Conservation (phyloP, 1,140 invertebrate species). For the Drosophila lacertosa region DNA sequence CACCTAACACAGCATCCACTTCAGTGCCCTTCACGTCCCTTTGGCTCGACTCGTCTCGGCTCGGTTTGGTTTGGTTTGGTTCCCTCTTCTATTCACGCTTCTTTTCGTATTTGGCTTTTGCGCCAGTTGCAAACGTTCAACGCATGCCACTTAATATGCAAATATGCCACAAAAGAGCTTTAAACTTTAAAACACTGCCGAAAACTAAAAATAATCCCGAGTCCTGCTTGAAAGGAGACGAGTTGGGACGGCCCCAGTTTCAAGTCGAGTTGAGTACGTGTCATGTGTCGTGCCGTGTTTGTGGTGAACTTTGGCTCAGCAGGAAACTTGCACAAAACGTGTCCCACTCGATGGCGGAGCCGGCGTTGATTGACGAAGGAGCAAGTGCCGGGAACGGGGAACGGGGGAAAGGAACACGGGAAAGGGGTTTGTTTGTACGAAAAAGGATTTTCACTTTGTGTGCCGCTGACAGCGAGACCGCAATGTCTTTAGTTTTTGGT, state of each 20-base stretch:
- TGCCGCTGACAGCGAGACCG: conserved; percentile 61
- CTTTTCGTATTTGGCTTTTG: conserved; percentile 5
- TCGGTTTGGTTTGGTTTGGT: no score
- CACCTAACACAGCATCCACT: not conserved
- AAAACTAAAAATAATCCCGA: conserved; percentile 48
- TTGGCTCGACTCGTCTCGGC: not conserved
- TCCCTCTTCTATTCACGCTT: not conserved
- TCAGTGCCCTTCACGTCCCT: conserved; percentile 5
- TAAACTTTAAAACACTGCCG: conserved; percentile 77
- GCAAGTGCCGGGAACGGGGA: conserved; percentile 15
- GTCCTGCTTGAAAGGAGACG: conserved; percentile 10
- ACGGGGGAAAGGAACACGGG: no score
- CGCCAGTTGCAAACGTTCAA: conserved; percentile 48
- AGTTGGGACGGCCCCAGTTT: not conserved
- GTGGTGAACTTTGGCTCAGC: conserved; percentile 74
- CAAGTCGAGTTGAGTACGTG: conserved; percentile 66
- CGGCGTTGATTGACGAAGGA: conserved; percentile 67
- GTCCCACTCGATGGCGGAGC: conserved; percentile 69
- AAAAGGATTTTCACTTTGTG: conserved; percentile 67
- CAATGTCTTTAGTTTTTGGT: conserved; percentile 53
- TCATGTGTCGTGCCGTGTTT: conserved; percentile 77
- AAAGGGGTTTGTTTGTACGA: conserved; percentile 23
- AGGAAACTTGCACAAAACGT: conserved; percentile 69
- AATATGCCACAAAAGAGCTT: conserved; percentile 78
- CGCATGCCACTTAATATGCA: conserved; percentile 80